Base-by-base conservation (phyloP, 2,113 vertebrate genomes). In the Perognathus longimembris region DNA sequence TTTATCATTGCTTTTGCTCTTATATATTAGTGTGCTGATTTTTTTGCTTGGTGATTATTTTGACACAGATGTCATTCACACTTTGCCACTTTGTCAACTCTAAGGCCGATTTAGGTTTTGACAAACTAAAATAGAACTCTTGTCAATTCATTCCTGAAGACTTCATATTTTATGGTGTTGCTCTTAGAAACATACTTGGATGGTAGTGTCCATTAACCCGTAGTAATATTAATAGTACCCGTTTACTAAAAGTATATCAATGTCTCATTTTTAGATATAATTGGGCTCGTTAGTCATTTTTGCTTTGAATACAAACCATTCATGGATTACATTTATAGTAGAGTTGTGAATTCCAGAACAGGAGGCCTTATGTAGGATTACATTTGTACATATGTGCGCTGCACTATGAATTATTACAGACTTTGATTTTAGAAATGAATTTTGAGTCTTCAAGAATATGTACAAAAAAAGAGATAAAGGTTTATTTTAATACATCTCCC, bases 381-480 rank as follows among this genome's bases (percentile, higher is more conserved):
- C 7, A 59, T 79, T 85, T 92, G 57, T 66, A 36, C 79, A 42
- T 45, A 54, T 90, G 61, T 88, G 36, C 67, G 74, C 64, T 74
- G 28, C 77, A 6, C 38, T 14, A 84, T 32, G 17, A 28, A 70
- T 45, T 79, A 26, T 63, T 76, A n/a, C 63, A 24, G 78, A 54
- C 82, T 90, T 94, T 90, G 8, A 70, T 85, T 92, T 36, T 54
- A 88, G 54, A 79, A 74, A 78, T 50, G 85, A 73, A 93, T 86
- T 91, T 87, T 86, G 76, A 38, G 14, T 85, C 40, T 96, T 95
- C 42, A 81, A 88, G 71, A 88, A 90, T 82, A 78, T 57, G 34
- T 86, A 70, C n/a, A 73, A 83, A 83, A 64, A 67, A 75, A 24
- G 30, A 85, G 54, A 88, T 61, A 71, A 79, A 93, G 84, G 63